phyloP scores from a whole-genome alignment of 2,113 vertebrate genomes.

The Tauraco erythrolophus region DNA sequence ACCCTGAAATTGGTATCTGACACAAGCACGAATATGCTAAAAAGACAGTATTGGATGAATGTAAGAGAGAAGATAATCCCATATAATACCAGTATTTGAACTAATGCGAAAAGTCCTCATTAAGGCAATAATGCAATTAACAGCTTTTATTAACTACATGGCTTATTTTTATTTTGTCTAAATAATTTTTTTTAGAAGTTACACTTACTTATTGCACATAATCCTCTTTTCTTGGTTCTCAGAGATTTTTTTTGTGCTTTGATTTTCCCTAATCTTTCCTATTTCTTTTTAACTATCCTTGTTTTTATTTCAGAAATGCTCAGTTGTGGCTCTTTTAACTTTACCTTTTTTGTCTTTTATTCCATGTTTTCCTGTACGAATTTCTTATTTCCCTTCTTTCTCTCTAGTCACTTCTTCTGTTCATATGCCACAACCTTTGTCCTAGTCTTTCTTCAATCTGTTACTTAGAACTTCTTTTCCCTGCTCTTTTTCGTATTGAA shows the following conservation, averaged over 20 bases:
- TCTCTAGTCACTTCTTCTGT: neutral
- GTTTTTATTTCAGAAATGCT: neutral
- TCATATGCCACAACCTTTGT: neutral
- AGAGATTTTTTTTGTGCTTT: neutral
- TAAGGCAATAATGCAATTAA: neutral
- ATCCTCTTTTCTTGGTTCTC: neutral
- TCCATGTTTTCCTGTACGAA: neutral
- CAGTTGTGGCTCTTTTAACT: neutral
- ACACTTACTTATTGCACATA: neutral
- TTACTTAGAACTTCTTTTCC: neutral
- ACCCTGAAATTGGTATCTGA: neutral
- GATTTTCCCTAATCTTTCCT: neutral
- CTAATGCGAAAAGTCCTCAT: neutral
- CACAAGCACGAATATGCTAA: neutral
- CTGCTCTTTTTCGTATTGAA: neutral
- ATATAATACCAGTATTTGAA: neutral
- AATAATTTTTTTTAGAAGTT: neutral
- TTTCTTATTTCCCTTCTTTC: neutral
- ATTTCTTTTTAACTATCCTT: neutral
- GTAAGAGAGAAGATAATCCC: neutral
- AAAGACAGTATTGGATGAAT: neutral
- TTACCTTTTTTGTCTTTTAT: neutral
- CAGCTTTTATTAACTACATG: neutral
- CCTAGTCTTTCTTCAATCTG: neutral
- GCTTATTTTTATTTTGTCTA: neutral